Evolutionary conservation across 2,888 invertebrate genomes (phyloP).

Genomic region (Galeopsomyia nigrocyanea): DNA sequence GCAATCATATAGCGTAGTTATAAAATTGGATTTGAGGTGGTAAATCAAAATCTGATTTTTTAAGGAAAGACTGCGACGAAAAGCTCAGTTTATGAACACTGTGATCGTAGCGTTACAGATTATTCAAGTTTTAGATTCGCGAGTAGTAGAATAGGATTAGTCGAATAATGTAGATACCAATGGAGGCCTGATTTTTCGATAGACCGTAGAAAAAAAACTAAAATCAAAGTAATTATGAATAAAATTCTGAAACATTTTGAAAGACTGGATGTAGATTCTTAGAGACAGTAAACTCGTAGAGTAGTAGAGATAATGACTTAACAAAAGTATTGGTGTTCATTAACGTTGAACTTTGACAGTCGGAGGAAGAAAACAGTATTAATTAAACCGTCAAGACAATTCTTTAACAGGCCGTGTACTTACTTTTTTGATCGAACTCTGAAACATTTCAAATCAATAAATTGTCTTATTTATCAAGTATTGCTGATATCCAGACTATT

Average conservation of each 20-base stretch:
- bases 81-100: constrained; percentile 64
- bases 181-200: constrained; percentile 62
- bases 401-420: too few relatives aligned
- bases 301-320: constrained; percentile 51
- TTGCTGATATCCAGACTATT: not conserved
- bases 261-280: constrained; percentile 66
- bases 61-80: constrained; percentile 58
- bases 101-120: constrained; percentile 62
- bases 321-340: constrained; percentile 61
- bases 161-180: constrained; percentile 57
- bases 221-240: constrained; percentile 43
- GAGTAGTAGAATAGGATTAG: constrained; percentile 46
- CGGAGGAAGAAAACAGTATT: constrained; percentile 11
- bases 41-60: constrained; percentile 49
- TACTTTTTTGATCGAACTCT: too few relatives aligned
- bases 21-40: constrained; percentile 24
- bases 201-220: constrained; percentile 50
- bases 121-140: constrained; percentile 40
- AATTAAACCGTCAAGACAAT: too few relatives aligned
- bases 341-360: constrained; percentile 23
- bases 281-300: constrained; percentile 54
- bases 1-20: constrained; percentile 51
- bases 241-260: constrained; percentile 49
- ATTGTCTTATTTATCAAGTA: too few relatives aligned
- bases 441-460: too few relatives aligned